Evolutionary conservation across 2,888 invertebrate genomes (phyloP).

Genomic region (Drosophila barbarae): DNA sequence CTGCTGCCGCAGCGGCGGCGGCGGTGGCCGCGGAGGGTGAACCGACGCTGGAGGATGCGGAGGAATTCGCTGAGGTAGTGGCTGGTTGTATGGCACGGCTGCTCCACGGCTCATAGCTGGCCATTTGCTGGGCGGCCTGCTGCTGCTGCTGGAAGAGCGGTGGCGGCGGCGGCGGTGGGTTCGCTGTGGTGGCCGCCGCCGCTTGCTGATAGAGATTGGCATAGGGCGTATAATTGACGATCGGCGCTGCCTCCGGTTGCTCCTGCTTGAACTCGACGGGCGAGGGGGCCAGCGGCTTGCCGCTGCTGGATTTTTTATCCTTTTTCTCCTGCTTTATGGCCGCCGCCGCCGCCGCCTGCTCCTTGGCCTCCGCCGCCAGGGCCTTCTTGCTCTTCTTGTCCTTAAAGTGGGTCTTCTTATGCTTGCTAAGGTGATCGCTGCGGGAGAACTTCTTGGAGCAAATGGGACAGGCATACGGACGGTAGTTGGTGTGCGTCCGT

Average conservation of each 20-base stretch:
- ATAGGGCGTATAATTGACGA: slow-evolving; percentile 58
- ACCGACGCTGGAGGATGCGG: slow-evolving; percentile 45
- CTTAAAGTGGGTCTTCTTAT: slow-evolving; percentile 89
- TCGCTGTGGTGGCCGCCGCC: not conserved
- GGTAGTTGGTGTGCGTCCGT: slow-evolving; percentile 94
- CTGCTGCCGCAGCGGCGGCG: slow-evolving; percentile 6
- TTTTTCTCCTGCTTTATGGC: slow-evolving; percentile 63
- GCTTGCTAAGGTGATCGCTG: slow-evolving; percentile 95
- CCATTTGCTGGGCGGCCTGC: slow-evolving; percentile 33
- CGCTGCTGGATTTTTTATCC: slow-evolving; percentile 40
- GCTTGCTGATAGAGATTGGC: slow-evolving; percentile 69
- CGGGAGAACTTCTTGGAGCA: slow-evolving; percentile 95
- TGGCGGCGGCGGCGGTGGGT: slow-evolving; percentile 41
- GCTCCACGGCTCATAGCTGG: slow-evolving; percentile 44
- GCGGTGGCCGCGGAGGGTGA: slow-evolving; percentile 9
- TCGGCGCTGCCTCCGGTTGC: slow-evolving; percentile 60
- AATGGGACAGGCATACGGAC: slow-evolving; percentile 91
- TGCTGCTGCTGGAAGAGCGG: slow-evolving; percentile 62
- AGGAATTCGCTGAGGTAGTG: slow-evolving; percentile 58
- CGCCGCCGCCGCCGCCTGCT: slow-evolving; percentile 54
- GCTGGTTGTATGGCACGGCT: slow-evolving; percentile 59
- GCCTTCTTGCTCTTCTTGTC: slow-evolving; percentile 78
- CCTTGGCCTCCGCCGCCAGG: slow-evolving; percentile 71
- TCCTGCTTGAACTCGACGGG: slow-evolving; percentile 71
- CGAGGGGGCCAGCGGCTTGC: slow-evolving; percentile 20